Evolutionary conservation across 2,888 invertebrate species (phyloP).

Genomic region (Strigamia transsilvanica): DNA sequence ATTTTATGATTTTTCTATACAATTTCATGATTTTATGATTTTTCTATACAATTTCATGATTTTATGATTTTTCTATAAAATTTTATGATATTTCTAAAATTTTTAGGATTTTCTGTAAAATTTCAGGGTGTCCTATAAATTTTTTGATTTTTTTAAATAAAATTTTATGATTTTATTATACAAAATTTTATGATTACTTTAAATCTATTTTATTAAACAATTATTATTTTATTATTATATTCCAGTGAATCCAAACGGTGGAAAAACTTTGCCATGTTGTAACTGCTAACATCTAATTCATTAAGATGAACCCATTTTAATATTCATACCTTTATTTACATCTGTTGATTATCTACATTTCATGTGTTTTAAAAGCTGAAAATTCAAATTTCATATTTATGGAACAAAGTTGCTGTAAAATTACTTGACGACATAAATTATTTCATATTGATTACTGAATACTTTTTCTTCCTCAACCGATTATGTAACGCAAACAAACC

Average conservation of each 20-base stretch:
- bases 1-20: too few species aligned
- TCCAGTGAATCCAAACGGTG: not conserved
- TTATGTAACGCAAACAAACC: not conserved
- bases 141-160: too few species aligned
- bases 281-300: not conserved
- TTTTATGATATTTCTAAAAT: not conserved
- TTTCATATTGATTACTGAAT: conserved; percentile 9
- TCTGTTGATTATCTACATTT: not conserved
- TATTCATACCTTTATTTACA: conserved; percentile 5
- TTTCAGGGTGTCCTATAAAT: too few species aligned
- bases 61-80: too few species aligned
- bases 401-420: not conserved
- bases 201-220: too few species aligned
- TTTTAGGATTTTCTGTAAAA: too few species aligned
- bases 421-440: conserved; percentile 9
- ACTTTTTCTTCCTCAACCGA: not conserved
- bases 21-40: not conserved
- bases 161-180: too few species aligned
- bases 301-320: not conserved
- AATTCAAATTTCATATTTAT: conserved; percentile 4
- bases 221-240: too few species aligned
- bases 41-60: too few species aligned
- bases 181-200: too few species aligned
- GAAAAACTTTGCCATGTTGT: not conserved
- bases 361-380: not conserved